These are phyloP conservation scores for Uria aalge DNA, from an alignment of 2,113 vertebrate species.

Conservation along the genomic window DNA sequence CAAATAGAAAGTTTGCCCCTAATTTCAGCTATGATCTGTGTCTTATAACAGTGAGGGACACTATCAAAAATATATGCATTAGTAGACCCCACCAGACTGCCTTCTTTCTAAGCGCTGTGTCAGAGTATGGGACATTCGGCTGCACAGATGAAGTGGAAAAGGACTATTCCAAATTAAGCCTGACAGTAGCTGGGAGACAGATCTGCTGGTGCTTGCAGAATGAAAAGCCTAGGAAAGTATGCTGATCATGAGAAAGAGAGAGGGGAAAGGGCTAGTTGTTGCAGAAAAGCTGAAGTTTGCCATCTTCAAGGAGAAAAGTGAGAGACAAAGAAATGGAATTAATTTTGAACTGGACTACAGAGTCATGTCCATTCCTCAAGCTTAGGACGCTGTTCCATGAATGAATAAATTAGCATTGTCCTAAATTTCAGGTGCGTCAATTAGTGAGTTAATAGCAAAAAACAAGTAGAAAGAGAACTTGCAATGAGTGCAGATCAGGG, in stretches of 20 bases:
- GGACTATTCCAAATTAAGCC: background rate
- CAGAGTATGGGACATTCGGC: background rate
- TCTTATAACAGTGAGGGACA: background rate
- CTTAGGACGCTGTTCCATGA: background rate
- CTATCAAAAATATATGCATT: background rate
- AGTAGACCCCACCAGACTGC: background rate
- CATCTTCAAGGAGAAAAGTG: background rate
- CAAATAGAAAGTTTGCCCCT: background rate
- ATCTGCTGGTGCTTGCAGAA: background rate
- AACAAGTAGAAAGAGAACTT: background rate
- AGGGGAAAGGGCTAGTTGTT: background rate
- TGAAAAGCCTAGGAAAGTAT: background rate
- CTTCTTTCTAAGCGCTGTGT: rapidly evolving
- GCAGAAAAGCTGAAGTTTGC: background rate
- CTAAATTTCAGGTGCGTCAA: background rate
- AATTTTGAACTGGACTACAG: background rate
- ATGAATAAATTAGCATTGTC: background rate
- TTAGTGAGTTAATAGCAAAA: background rate
- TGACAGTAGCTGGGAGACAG: background rate
- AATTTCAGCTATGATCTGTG: background rate
- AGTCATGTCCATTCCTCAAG: background rate
- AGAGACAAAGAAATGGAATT: background rate
- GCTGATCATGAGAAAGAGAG: background rate
- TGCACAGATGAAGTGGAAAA: background rate
- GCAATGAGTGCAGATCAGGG: background rate